Conservation (phyloP, 2,113 vertebrate genomes). For the Leucopternis melanops region DNA sequence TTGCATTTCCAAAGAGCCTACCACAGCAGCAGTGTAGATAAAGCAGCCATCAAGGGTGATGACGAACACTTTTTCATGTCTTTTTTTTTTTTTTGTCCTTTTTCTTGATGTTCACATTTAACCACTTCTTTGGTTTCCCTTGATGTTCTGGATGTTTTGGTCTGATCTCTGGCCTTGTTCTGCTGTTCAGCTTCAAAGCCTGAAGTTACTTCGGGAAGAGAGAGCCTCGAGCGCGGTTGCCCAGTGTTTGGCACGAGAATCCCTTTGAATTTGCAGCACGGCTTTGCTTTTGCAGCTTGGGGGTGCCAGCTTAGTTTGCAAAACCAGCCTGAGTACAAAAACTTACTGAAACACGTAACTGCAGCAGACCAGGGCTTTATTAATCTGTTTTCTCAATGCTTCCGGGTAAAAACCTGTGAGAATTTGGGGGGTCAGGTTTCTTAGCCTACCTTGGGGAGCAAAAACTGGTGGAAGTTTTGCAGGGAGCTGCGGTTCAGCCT, state of each 20-base stretch:
- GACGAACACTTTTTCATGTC: slow-evolving; percentile 5
- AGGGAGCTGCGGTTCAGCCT: background rate
- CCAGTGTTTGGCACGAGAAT: background rate
- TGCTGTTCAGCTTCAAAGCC: slow-evolving; percentile 26
- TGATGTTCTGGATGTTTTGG: slow-evolving; percentile 48
- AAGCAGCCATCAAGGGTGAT: slow-evolving; percentile 37
- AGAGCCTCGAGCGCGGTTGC: background rate
- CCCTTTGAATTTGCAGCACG: background rate
- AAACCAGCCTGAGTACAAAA: background rate
- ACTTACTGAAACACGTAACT: background rate
- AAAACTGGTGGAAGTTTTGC: background rate
- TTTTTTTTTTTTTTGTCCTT: background rate
- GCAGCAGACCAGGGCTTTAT: background rate
- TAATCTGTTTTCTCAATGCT: background rate
- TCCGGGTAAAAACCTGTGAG: background rate
- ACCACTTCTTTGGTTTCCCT: slow-evolving; percentile 28
- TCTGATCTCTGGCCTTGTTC: slow-evolving; percentile 29
- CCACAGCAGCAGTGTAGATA: background rate
- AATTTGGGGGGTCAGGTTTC: background rate
- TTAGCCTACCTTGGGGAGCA: background rate
- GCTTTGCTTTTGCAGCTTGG: background rate
- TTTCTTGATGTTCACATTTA: slow-evolving; percentile 47
- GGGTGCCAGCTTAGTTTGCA: background rate
- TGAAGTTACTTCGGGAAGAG: background rate
- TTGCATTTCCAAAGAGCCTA: slow-evolving; percentile 21